Evolutionary conservation across 2,888 invertebrate genomes (phyloP).

Genomic region (Acrocyrtus sp.): DNA sequence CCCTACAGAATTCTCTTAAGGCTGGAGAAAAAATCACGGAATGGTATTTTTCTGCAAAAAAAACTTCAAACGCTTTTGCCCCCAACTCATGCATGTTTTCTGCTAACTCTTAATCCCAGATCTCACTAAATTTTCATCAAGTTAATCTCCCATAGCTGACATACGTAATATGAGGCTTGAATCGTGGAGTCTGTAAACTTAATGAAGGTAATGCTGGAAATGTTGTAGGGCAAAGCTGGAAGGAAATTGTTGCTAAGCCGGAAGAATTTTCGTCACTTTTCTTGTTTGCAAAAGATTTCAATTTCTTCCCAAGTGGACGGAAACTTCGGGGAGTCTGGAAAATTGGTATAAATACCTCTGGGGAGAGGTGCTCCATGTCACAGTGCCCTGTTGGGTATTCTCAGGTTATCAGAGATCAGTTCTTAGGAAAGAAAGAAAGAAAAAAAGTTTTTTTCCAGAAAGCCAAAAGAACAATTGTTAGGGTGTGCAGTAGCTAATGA

Average conservation of each 20-base stretch:
- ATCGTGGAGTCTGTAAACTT: constrained; percentile 22
- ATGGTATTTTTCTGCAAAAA: too few relatives aligned
- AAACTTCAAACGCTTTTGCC: neutral
- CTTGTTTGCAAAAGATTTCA: constrained; percentile 27
- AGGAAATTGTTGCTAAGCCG: constrained; percentile 31
- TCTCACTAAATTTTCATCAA: constrained; percentile 62
- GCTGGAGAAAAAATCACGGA: too few relatives aligned
- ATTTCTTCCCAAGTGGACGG: constrained; percentile 39
- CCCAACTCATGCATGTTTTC: constrained; percentile 16
- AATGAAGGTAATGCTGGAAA: too few relatives aligned
- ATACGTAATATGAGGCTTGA: constrained; percentile 26
- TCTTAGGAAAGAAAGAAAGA: neutral
- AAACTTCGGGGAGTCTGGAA: constrained; percentile 35
- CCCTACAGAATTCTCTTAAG: too few relatives aligned
- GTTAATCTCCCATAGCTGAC: constrained; percentile 55
- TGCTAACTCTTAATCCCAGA: constrained; percentile 29
- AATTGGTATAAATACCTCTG: constrained; percentile 40
- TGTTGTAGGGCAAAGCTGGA: constrained; percentile 11
- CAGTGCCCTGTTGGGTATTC: constrained; percentile 40
- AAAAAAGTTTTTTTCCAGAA: too few relatives aligned
- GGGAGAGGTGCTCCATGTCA: constrained; percentile 16
- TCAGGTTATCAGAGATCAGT: constrained; percentile 1
- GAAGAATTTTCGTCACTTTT: constrained; percentile 32
- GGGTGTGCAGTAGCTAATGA: neutral
- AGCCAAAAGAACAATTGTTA: neutral